Base-by-base conservation (phyloP, 2,888 invertebrate genomes). In the Liposcelis brunnea region DNA sequence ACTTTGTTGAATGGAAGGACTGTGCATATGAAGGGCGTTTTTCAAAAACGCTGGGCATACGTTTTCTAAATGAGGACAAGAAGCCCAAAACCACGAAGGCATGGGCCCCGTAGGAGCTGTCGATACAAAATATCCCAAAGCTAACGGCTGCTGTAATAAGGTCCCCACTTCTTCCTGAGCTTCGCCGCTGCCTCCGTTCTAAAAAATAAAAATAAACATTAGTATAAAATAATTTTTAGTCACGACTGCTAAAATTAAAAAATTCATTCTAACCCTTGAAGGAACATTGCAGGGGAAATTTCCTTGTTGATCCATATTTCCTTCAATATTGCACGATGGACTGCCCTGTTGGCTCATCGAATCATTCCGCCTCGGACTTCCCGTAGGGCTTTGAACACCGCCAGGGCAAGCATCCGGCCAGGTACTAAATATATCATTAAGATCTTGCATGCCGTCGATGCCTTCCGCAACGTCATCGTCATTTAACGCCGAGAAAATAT, bases 51-150 rank as follows among this genome's bases (percentile, higher is more conserved):
- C 86, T 47, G 94, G 94, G 64, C 87, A 86, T 35, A 83, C 80
- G 58, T 80, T 79, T 62, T 91, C 89, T 55, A 90, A 72, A 67
- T 95, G 94, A 10, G 87, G 86, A 69, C 93, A 91, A 34, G 86
- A 80, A 40, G 91, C 78, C 94, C 95, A 97, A 71, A 98, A 98
- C 95, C 95, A 97, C 52, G 82, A 77, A 40, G 95, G 94, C 81
- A 94, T 84, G 45, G 78, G 74, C 44, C 83, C 86, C 49, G 90
- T 86, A 45, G 87, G 87, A 45, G 97, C 97, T 35, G 98, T 98
- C 31, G 95, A 95, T 50, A 98, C 87, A 64, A 90, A 75, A 68
- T 94, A 98, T 46, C 98, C 98, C 56, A 97, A 75, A 46, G 98
- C 98, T 52, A 99, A 72, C 8, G 98, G 98, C 68, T 99, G 98